Evolutionary conservation across 2,888 invertebrate species (phyloP).

Genomic region (Spisula solida): DNA sequence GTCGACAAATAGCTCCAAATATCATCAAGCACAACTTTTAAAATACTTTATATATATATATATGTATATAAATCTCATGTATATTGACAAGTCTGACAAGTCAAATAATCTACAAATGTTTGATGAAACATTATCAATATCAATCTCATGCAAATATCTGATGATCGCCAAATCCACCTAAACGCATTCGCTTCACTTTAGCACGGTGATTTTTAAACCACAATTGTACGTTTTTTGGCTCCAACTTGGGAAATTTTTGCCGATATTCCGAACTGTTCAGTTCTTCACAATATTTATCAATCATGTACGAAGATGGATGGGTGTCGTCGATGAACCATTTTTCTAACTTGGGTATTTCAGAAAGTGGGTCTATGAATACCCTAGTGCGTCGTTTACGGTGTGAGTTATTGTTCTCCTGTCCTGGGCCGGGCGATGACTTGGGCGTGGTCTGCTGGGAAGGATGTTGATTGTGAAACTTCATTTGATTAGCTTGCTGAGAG

Average conservation of each 20-base stretch:
- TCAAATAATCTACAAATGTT: conserved; percentile 24
- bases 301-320: conserved; percentile 98
- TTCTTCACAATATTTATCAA: conserved; percentile 98
- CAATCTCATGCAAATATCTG: conserved; percentile 63
- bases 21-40: conserved; percentile 31
- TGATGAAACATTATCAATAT: not conserved
- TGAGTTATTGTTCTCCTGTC: conserved; percentile 69
- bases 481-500: conserved; percentile 77
- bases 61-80: conserved; percentile 33
- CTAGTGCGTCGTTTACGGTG: conserved; percentile 95
- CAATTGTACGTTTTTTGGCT: conserved; percentile 99
- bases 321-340: conserved; percentile 99
- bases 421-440: conserved; percentile 67
- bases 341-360: conserved; percentile 92
- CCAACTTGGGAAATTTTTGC: conserved; percentile 99
- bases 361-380: conserved; percentile 99
- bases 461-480: conserved; percentile 71
- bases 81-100: conserved; percentile 38
- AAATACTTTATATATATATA: conserved; percentile 29
- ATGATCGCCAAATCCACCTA: conserved; percentile 69
- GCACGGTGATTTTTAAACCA: conserved; percentile 99
- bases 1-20: not conserved
- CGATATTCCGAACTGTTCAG: conserved; percentile 98
- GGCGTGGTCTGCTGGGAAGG: conserved; percentile 57
- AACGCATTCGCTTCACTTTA: conserved; percentile 96